These are phyloP conservation scores for Sebastes elongatus DNA, from an alignment of 2,797 vertebrate species.

Conservation along the genomic window DNA sequence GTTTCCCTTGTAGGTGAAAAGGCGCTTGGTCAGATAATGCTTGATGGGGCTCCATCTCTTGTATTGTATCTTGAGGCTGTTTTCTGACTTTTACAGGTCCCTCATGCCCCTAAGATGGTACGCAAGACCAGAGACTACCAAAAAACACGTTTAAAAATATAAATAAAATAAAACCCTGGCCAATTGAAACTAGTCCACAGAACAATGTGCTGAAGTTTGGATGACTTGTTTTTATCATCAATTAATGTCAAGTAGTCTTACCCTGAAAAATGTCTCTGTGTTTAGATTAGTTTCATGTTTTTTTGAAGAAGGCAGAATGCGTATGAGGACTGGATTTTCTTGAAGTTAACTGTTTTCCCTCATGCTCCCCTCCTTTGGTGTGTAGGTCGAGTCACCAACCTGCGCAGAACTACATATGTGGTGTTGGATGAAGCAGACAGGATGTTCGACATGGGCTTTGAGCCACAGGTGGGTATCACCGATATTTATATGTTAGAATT, in stretches of 20 bases:
- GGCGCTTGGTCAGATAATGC: conserved; percentile 91
- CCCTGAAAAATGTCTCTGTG: neutral
- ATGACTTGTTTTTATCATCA: conserved; percentile 23
- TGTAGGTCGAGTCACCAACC: conserved; percentile 96
- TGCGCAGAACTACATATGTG: conserved; percentile 94
- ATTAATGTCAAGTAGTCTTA: conserved; percentile 28
- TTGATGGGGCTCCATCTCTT: conserved; percentile 96
- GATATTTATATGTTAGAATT: neutral
- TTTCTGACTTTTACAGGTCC: conserved; percentile 98
- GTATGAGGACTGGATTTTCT: conserved; percentile 22
- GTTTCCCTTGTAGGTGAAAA: conserved; percentile 96
- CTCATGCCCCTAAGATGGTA: conserved; percentile 94
- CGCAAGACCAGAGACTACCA: conserved; percentile 89
- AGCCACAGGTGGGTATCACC: conserved; percentile 89
- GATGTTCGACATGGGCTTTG: conserved; percentile 99
- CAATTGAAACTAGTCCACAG: conserved; percentile 34
- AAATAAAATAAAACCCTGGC: conserved; percentile 56
- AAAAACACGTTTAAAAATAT: conserved; percentile 13
- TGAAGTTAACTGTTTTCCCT: conserved; percentile 38
- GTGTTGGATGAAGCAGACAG: conserved; percentile 98
- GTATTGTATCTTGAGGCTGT: conserved; percentile 98
- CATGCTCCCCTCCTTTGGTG: conserved; percentile 41
- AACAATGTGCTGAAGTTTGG: conserved; percentile 19
- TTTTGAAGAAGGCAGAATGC: conserved; percentile 55
- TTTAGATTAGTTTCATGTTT: conserved; percentile 40